A percentile compares a stretch with the other conserved stretches of the same genome.
phyloP scores from a whole-genome alignment of 1,140 invertebrate species.

The Maniola jurtina region DNA sequence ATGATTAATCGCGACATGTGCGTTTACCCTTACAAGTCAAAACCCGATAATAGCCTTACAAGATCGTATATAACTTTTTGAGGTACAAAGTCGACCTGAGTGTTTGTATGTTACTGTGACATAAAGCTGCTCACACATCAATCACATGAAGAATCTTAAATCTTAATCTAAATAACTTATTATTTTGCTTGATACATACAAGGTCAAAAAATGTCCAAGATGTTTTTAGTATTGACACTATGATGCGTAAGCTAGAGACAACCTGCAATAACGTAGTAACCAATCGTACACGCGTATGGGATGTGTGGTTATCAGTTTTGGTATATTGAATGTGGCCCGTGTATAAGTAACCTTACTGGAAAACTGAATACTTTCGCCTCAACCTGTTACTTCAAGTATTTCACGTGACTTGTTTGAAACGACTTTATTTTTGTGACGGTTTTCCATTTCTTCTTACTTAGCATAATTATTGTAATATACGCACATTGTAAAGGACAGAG shows the following conservation, averaged over 20 bases:
- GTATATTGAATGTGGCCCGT: background rate
- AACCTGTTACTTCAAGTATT: slow-evolving; percentile 29
- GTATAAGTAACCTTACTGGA: slow-evolving; percentile 5
- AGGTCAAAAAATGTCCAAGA: too few species aligned
- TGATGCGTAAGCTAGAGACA: too few species aligned
- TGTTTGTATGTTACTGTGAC: slow-evolving; percentile 15
- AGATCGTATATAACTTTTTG: slow-evolving; percentile 23
- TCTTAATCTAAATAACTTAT: too few species aligned
- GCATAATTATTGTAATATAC: slow-evolving; percentile 22
- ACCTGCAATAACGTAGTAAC: too few species aligned
- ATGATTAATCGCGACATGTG: slow-evolving; percentile 25
- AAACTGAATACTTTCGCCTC: slow-evolving; percentile 37
- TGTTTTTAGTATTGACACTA: too few species aligned
- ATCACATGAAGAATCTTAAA: background rate
- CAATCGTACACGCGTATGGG: background rate
- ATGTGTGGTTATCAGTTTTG: too few species aligned
- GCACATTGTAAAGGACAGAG: slow-evolving; percentile 14
- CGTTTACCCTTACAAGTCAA: slow-evolving; percentile 19
- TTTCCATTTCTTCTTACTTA: slow-evolving; percentile 31
- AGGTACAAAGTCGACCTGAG: slow-evolving; percentile 20
- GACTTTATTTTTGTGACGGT: slow-evolving; percentile 28
- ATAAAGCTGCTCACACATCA: background rate
- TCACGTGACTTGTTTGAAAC: slow-evolving; percentile 27
- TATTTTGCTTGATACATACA: too few species aligned
- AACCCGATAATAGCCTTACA: slow-evolving; percentile 24